Conservation (phyloP, 1,140 invertebrate species). For the Acromyrmex echinatior region DNA sequence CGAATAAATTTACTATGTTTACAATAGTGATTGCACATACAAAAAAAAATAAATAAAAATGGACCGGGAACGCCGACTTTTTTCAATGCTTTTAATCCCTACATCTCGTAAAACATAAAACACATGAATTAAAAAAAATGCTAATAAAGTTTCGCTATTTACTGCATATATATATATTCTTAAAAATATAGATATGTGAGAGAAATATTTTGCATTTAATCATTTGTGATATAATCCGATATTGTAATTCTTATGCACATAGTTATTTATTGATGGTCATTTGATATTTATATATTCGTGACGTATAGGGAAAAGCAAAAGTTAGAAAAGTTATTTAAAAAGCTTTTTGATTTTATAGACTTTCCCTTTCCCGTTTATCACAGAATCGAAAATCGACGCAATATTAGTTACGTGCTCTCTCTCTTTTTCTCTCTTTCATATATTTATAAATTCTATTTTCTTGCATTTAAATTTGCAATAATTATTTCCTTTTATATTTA, state of each 20-base stretch:
- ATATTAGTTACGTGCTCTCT: not conserved
- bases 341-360: not conserved
- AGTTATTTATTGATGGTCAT: constrained; percentile 5
- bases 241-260: not conserved
- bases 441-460: constrained; percentile 1
- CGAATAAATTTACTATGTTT: not conserved
- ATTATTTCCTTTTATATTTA: not conserved
- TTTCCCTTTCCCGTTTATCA: not conserved
- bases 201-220: constrained; percentile 31
- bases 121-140: not conserved
- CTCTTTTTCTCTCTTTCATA: not conserved
- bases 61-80: not conserved
- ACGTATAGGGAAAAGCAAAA: not conserved
- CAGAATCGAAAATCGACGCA: not conserved
- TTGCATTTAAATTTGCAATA: not conserved
- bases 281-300: not conserved
- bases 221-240: constrained; percentile 8
- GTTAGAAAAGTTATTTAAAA: constrained; percentile 27
- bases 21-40: not conserved
- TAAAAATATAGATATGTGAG: constrained; percentile 5
- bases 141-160: not conserved
- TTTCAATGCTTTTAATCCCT: not conserved
- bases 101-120: not conserved
- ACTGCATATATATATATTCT: not conserved
- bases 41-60: not conserved